Evolutionary conservation across 2,888 invertebrate species (phyloP).

Genomic region (Isotomurus palustris): DNA sequence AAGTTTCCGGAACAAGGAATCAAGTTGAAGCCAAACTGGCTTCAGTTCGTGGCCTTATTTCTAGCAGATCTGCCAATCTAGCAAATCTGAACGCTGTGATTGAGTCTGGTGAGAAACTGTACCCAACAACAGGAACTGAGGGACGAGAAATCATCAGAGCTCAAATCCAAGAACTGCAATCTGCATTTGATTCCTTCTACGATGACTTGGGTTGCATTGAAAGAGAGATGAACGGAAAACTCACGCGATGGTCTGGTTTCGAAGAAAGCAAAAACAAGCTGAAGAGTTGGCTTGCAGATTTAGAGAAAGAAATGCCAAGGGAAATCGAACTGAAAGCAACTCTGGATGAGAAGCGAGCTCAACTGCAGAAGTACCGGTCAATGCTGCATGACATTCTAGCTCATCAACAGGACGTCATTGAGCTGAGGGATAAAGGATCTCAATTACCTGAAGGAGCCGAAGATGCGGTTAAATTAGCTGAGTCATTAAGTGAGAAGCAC

Average conservation of each 20-base stretch:
- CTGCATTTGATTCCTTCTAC: constrained; percentile 63
- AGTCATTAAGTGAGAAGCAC: constrained; percentile 67
- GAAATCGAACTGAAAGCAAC: constrained; percentile 78
- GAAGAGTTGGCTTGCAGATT: constrained; percentile 70
- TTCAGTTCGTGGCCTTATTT: constrained; percentile 66
- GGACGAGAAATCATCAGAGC: constrained; percentile 79
- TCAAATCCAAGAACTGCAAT: constrained; percentile 77
- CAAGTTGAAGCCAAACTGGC: constrained; percentile 66
- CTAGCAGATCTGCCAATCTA: constrained; percentile 69
- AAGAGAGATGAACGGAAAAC: constrained; percentile 74
- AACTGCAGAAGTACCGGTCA: constrained; percentile 74
- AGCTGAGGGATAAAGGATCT: constrained; percentile 73
- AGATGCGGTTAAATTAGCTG: constrained; percentile 66
- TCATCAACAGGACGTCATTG: constrained; percentile 78
- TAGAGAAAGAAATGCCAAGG: constrained; percentile 68
- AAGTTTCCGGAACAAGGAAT: constrained; percentile 57
- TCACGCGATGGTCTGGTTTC: constrained; percentile 78
- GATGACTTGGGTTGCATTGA: constrained; percentile 74
- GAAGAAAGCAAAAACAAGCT: constrained; percentile 78
- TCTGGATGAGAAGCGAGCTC: constrained; percentile 84
- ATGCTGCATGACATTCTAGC: constrained; percentile 75
- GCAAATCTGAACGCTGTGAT: constrained; percentile 74
- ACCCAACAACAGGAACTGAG: constrained; percentile 77
- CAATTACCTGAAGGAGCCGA: constrained; percentile 73
- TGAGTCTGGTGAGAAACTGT: constrained; percentile 82